phyloP scores from a whole-genome alignment of 2,888 invertebrate genomes.

The Labia minor region DNA sequence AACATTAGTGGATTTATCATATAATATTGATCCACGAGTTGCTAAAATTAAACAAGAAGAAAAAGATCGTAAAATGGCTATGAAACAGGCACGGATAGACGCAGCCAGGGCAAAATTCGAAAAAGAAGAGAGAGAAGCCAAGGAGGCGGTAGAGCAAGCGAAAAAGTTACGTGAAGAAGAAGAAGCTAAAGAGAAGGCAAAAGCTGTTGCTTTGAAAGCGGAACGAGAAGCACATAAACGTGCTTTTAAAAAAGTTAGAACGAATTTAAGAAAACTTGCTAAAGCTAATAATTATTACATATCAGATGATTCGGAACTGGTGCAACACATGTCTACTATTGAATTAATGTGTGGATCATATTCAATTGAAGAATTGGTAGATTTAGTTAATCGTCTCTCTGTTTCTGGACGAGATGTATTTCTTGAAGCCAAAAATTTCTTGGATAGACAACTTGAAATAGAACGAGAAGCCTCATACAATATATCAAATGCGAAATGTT shows the following conservation, averaged over 20 bases:
- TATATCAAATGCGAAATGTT: too few species aligned
- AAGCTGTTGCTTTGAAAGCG: slow-evolving; percentile 67
- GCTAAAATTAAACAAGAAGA: slow-evolving; percentile 86
- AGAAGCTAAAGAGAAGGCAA: slow-evolving; percentile 72
- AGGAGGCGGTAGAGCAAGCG: slow-evolving; percentile 51
- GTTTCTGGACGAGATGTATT: not conserved
- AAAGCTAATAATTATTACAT: slow-evolving; percentile 74
- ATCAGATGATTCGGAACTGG: slow-evolving; percentile 53
- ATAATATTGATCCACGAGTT: slow-evolving; percentile 88
- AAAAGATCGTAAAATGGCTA: slow-evolving; percentile 74
- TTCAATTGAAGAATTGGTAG: not conserved
- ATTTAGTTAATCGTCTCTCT: not conserved
- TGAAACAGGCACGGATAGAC: slow-evolving; percentile 58
- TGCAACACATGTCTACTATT: slow-evolving; percentile 75
- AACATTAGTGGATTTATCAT: slow-evolving; percentile 84
- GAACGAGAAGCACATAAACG: slow-evolving; percentile 81
- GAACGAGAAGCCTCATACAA: not conserved
- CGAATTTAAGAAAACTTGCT: slow-evolving; percentile 62
- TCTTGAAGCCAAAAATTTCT: not conserved
- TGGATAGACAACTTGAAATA: not conserved
- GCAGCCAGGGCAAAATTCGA: slow-evolving; percentile 70
- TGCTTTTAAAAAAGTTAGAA: slow-evolving; percentile 75
- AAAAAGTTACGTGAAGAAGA: slow-evolving; percentile 59
- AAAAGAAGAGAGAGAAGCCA: slow-evolving; percentile 65
- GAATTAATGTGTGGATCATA: slow-evolving; percentile 81